Percentiles rank a stretch among this genome's conserved stretches.
Evolutionary conservation across 1,140 invertebrate genomes (phyloP).

Genomic region (Sinonovacula constricta): DNA sequence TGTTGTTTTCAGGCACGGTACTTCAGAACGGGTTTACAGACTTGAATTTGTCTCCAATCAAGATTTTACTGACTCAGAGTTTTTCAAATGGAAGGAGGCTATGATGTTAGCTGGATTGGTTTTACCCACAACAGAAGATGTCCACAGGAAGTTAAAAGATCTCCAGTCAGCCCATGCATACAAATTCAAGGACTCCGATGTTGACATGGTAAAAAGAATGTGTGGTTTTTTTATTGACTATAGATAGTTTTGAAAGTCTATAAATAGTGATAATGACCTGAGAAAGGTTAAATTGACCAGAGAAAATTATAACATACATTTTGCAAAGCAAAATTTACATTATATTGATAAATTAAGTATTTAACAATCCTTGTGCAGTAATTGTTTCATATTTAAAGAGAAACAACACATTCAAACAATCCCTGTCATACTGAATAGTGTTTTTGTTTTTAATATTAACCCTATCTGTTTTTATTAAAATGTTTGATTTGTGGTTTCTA

Average conservation of each 20-base stretch:
- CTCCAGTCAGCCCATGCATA: constrained; percentile 92
- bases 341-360: too few relatives aligned
- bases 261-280: too few relatives aligned
- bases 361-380: too few relatives aligned
- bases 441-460: too few relatives aligned
- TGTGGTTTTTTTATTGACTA: background rate
- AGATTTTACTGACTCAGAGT: constrained; percentile 95
- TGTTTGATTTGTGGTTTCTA: too few relatives aligned
- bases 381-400: too few relatives aligned
- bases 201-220: constrained; percentile 82
- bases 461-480: too few relatives aligned
- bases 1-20: constrained; percentile 85
- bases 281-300: too few relatives aligned
- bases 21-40: constrained; percentile 94
- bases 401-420: too few relatives aligned
- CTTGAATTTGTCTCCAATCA: constrained; percentile 99
- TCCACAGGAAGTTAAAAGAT: constrained; percentile 92
- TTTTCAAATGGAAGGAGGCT: constrained; percentile 93
- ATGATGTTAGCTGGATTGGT: constrained; percentile 87
- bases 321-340: background rate
- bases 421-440: too few relatives aligned
- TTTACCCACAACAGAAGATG: constrained; percentile 90
- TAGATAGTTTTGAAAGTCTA: too few relatives aligned
- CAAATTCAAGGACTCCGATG: constrained; percentile 84
- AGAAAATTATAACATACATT: too few relatives aligned